Percentiles rank a stretch among this genome's conserved stretches.
These are phyloP conservation scores for Panagrolaimus sp. DNA, from an alignment of 1,140 invertebrate species.

Conservation along the genomic window DNA sequence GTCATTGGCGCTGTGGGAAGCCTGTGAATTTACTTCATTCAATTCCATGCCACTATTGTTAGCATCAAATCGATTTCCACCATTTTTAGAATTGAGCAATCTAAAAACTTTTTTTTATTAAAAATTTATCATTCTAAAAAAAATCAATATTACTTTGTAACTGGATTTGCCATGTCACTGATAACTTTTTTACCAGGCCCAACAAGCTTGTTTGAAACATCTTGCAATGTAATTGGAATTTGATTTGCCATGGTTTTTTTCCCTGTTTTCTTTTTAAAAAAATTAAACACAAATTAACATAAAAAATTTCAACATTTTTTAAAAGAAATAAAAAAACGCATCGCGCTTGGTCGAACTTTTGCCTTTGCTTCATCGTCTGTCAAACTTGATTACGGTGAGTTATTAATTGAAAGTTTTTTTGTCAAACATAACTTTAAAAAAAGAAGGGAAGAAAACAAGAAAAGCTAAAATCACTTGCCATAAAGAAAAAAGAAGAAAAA, in stretches of 20 bases:
- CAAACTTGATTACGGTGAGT: conserved; percentile 26
- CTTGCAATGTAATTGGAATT: conserved; percentile 27
- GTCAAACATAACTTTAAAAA: too few species aligned
- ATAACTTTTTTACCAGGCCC: conserved; percentile 8
- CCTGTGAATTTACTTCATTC: conserved; percentile 1
- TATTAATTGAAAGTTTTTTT: conserved; percentile 16
- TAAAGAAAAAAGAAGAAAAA: too few species aligned
- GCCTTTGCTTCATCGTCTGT: neutral
- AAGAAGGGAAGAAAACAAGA: too few species aligned
- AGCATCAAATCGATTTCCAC: neutral
- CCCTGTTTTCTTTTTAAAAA: neutral
- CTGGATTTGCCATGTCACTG: neutral
- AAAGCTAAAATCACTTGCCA: too few species aligned
- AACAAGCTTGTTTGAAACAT: conserved; percentile 22
- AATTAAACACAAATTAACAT: neutral
- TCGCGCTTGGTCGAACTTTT: neutral
- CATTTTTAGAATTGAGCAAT: neutral
- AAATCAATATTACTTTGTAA: neutral
- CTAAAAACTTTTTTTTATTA: conserved; percentile 6
- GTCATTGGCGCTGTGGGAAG: neutral
- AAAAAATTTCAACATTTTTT: conserved; percentile 9
- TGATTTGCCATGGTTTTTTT: conserved; percentile 26
- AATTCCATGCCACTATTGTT: conserved; percentile 3
- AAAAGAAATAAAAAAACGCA: neutral
- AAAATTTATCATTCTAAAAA: neutral